Percentiles rank a stretch among this genome's conserved stretches.
Evolutionary conservation across 2,113 vertebrate species (phyloP).

Genomic region (Oxyruncus cristatus): DNA sequence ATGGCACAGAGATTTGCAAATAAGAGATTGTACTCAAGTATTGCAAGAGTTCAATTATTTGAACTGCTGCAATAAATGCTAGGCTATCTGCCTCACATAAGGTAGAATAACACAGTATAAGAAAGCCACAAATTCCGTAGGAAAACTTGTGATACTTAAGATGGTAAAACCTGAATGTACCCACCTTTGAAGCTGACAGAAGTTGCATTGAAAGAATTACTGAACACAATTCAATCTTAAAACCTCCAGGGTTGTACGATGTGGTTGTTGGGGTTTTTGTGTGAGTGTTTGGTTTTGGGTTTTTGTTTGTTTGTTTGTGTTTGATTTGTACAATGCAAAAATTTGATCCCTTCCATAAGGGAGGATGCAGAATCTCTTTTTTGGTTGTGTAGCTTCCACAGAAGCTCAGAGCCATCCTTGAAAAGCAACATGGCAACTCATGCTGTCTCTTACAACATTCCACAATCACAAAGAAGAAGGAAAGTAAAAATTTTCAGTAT

Average conservation of each 20-base stretch:
- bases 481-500: not conserved
- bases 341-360: not conserved
- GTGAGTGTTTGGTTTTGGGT: not conserved
- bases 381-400: not conserved
- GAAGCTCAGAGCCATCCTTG: not conserved
- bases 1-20: not conserved
- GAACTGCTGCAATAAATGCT: not conserved
- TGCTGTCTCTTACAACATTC: not conserved
- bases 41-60: not conserved
- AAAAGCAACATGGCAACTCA: not conserved
- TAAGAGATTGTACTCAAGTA: not conserved
- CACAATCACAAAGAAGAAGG: not conserved
- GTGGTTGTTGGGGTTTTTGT: not conserved
- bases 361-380: not conserved
- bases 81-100: not conserved
- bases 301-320: not conserved
- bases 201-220: not conserved
- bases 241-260: not conserved
- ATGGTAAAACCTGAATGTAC: not conserved
- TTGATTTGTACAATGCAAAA: not conserved
- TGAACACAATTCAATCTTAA: rapidly evolving
- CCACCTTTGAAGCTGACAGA: not conserved
- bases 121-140: not conserved
- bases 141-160: not conserved
- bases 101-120: not conserved